phyloP scores from a whole-genome alignment of 2,888 invertebrate species.

The Erynnis tages region DNA sequence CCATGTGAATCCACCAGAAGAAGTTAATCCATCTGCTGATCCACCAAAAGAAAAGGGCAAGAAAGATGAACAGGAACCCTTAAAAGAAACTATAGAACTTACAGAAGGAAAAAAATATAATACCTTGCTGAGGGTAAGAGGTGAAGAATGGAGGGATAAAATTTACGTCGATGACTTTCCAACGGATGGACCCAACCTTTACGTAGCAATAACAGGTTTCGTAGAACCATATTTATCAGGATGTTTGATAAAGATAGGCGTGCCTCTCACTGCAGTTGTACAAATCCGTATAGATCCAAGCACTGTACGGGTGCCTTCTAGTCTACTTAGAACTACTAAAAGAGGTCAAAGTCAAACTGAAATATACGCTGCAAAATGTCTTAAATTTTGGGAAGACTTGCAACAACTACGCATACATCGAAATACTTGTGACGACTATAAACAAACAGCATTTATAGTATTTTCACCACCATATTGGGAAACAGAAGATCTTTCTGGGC shows the following conservation, averaged over 20 bases:
- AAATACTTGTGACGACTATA: slow-evolving; percentile 51
- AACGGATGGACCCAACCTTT: slow-evolving; percentile 75
- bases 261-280: slow-evolving; percentile 64
- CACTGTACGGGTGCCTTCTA: slow-evolving; percentile 49
- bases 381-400: slow-evolving; percentile 64
- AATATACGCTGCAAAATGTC: slow-evolving; percentile 51
- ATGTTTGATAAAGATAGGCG: slow-evolving; percentile 58
- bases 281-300: slow-evolving; percentile 62
- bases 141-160: slow-evolving; percentile 80
- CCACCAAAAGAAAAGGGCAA: slow-evolving; percentile 49
- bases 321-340: slow-evolving; percentile 52
- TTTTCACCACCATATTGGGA: slow-evolving; percentile 67
- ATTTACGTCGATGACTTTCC: slow-evolving; percentile 79
- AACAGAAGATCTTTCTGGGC: slow-evolving; percentile 50
- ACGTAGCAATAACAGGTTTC: slow-evolving; percentile 78
- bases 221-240: slow-evolving; percentile 55
- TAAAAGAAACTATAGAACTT: slow-evolving; percentile 37
- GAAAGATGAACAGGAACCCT: slow-evolving; percentile 40
- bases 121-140: slow-evolving; percentile 70
- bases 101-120: slow-evolving; percentile 68
- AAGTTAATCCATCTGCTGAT: slow-evolving; percentile 37
- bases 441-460: slow-evolving; percentile 66
- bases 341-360: slow-evolving; percentile 67
- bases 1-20: slow-evolving; percentile 42
- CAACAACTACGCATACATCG: slow-evolving; percentile 57